Percentiles rank a stretch among this genome's conserved stretches.
These are phyloP conservation scores for Takifugu bimaculatus DNA, from an alignment of 2,113 vertebrate genomes.

Conservation along the genomic window DNA sequence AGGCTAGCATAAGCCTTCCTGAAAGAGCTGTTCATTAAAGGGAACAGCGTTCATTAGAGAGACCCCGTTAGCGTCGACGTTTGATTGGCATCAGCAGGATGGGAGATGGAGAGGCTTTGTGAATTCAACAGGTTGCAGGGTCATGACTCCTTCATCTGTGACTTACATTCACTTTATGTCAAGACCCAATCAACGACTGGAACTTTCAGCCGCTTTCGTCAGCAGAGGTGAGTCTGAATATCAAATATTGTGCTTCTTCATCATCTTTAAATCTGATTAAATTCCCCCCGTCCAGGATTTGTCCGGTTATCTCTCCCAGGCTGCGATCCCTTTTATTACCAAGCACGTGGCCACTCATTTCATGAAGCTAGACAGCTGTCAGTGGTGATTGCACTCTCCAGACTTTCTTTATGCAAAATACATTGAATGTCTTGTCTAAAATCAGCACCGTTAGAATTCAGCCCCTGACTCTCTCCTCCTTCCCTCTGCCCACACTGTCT, in stretches of 20 bases:
- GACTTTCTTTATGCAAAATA: slow-evolving; percentile 58
- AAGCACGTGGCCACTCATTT: slow-evolving; percentile 38
- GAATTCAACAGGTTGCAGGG: neutral
- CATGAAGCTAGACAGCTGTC: slow-evolving; percentile 57
- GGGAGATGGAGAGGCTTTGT: slow-evolving; percentile 6
- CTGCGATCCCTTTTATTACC: slow-evolving; percentile 17
- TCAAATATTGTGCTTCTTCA: slow-evolving; percentile 50
- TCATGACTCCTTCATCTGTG: neutral
- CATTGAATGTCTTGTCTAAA: slow-evolving; percentile 63
- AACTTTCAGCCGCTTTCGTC: slow-evolving; percentile 60
- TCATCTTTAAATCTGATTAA: slow-evolving; percentile 53
- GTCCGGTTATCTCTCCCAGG: slow-evolving; percentile 33
- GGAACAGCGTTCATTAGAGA: too few relatives aligned
- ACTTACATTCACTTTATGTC: slow-evolving; percentile 21
- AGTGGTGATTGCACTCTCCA: slow-evolving; percentile 44
- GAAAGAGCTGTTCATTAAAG: slow-evolving; percentile 51
- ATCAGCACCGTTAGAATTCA: slow-evolving; percentile 53
- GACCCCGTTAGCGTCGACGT: slow-evolving; percentile 43
- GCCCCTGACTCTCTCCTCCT: slow-evolving; percentile 41
- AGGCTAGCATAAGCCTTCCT: slow-evolving; percentile 53
- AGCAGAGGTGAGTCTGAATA: slow-evolving; percentile 45
- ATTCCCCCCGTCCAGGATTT: slow-evolving; percentile 25
- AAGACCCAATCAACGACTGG: slow-evolving; percentile 36
- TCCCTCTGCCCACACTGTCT: slow-evolving; percentile 51
- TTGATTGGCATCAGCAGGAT: slow-evolving; percentile 52